These are phyloP conservation scores for Schlechtendalia chinensis DNA, from an alignment of 1,140 invertebrate genomes.

Conservation along the genomic window DNA sequence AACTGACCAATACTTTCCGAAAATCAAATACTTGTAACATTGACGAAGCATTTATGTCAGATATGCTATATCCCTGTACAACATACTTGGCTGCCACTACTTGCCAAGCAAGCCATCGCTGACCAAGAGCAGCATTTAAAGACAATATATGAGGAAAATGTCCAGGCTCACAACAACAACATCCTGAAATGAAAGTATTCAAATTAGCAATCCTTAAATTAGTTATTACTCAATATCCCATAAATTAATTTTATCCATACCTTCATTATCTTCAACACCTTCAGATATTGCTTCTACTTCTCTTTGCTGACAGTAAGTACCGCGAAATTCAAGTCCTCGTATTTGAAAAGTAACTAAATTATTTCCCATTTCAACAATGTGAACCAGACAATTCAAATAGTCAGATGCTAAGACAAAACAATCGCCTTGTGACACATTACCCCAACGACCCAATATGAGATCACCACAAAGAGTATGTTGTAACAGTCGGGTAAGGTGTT, in stretches of 20 bases:
- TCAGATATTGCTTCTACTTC: constrained; percentile 98
- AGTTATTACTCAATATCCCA: too few species aligned
- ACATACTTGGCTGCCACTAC: constrained; percentile 91
- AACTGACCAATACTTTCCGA: constrained; percentile 92
- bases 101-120: constrained; percentile 98
- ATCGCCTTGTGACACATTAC: constrained; percentile 87
- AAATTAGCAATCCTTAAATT: neutral
- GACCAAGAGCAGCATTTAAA: constrained; percentile 93
- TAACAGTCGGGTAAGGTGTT: constrained; percentile 93
- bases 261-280: constrained; percentile 90
- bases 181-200: constrained; percentile 59
- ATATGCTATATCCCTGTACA: constrained; percentile 96
- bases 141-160: constrained; percentile 86
- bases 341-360: constrained; percentile 98
- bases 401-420: constrained; percentile 97
- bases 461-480: constrained; percentile 96
- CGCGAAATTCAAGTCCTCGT: constrained; percentile 93
- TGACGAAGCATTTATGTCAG: constrained; percentile 92
- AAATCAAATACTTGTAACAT: constrained; percentile 98
- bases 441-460: constrained; percentile 82
- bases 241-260: constrained; percentile 57
- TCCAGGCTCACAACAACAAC: constrained; percentile 90
- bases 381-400: constrained; percentile 96
- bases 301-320: constrained; percentile 97
- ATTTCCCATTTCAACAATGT: constrained; percentile 97